Evolutionary conservation across 2,888 invertebrate species (phyloP), one percentile per base, ranked within the genome.

Genomic region (Parnassius glacialis): DNA sequence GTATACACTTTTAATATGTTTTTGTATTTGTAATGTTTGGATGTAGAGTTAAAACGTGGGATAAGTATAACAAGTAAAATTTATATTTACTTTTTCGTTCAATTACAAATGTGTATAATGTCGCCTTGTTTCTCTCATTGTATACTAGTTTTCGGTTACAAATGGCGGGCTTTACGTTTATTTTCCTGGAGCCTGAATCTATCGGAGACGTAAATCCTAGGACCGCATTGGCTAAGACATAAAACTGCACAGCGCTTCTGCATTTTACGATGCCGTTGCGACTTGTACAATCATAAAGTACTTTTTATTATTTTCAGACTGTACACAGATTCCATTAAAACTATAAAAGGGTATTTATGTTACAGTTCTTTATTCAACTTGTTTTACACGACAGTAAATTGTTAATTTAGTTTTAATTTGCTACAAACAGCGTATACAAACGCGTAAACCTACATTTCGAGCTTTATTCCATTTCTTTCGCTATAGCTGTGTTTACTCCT

Each of bases 201-300:
- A 62, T 62, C 57, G 11, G 53, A 50, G 62, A 62, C 59, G 62
- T 58, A 62, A 62, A 59, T 62, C 59, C 56, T 56, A 52, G 63
- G 52, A 59, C 54, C 59, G 59, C 59, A 64, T 59, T 52, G 48
- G 59, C 52, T 52, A 47, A 57, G 59, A 64, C 63, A 57, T 64
- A 64, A 64, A 64, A 64, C 59, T 64, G 63, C 63, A 62, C 48
- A 16, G 56, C 59, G 59, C 59, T 54, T 57, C 63, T 64, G 63
- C 63, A 64, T 52, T 64, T 64, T 64, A 64, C 63, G 63, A 64
- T 42, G 50, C 63, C 59, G 63, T 59, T 50, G 52, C 59, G 59
- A 59, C 54, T 57, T 53, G 56, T 52, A 52, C 63, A 52, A 59
- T 52, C 56, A 56, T 63, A 63, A 59, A 63, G 56, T 53, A 56